These are phyloP conservation scores for Calcarius lapponicus DNA, from an alignment of 2,797 vertebrate species.

Conservation along the genomic window DNA sequence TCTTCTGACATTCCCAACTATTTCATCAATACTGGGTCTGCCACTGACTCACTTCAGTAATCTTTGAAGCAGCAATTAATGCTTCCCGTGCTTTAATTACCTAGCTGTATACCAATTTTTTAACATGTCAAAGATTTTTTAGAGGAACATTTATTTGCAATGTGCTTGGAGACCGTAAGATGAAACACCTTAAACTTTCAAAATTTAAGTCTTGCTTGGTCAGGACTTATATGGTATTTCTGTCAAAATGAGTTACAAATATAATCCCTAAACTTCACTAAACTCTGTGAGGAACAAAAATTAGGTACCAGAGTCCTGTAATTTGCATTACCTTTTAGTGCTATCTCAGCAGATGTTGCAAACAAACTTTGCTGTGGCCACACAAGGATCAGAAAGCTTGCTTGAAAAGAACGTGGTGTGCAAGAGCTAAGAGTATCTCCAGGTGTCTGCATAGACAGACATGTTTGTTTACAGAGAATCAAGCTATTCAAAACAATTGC, in stretches of 20 bases:
- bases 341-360: background rate
- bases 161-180: background rate
- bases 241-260: background rate
- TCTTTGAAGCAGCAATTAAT: background rate
- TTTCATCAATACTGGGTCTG: background rate
- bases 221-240: background rate
- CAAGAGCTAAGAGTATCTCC: background rate
- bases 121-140: background rate
- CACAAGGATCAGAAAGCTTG: background rate
- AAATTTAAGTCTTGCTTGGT: background rate
- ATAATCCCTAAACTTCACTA: background rate
- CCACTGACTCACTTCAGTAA: background rate
- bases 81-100: background rate
- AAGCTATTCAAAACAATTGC: constrained; percentile 18
- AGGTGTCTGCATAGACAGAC: background rate
- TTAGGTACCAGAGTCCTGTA: background rate
- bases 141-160: background rate
- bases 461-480: constrained; percentile 49
- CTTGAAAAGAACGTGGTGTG: background rate
- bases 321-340: background rate
- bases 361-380: background rate
- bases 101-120: background rate
- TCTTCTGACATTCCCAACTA: background rate
- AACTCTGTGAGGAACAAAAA: constrained; percentile 18
- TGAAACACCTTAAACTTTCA: background rate